Percentiles rank a stretch among this genome's conserved stretches.
These are phyloP conservation scores for Drosophila flavopinicola DNA, from an alignment of 2,888 invertebrate species.

Conservation along the genomic window DNA sequence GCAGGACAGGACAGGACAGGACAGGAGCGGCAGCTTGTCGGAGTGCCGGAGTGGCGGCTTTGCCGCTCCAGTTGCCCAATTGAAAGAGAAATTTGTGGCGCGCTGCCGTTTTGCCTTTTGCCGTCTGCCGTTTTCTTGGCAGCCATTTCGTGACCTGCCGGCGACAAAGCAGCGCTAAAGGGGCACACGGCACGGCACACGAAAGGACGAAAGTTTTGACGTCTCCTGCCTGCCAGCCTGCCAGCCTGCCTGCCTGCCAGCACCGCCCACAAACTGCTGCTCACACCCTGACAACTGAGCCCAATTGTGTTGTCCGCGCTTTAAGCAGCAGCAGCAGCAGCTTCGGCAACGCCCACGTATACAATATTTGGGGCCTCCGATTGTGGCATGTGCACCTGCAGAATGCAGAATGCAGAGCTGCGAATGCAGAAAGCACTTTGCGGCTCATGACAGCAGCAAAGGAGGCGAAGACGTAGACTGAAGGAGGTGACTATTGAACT, in stretches of 20 bases:
- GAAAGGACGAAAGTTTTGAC: conserved; percentile 71
- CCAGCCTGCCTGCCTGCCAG: conserved; percentile 19
- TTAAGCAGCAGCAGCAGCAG: too few species aligned
- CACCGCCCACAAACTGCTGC: conserved; percentile 2
- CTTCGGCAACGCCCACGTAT: conserved; percentile 55
- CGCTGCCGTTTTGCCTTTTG: conserved; percentile 51
- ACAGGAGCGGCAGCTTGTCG: conserved; percentile 31
- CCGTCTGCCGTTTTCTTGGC: conserved; percentile 54
- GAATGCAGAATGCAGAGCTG: conserved; percentile 22
- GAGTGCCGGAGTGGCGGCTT: not conserved
- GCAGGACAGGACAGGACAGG: conserved; percentile 31
- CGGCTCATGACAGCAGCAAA: conserved; percentile 51
- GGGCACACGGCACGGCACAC: conserved; percentile 26
- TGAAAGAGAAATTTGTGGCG: conserved; percentile 67
- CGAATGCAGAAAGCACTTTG: conserved; percentile 43
- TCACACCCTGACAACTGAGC: conserved; percentile 9
- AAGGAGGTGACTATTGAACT: conserved; percentile 31
- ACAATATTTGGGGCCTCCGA: conserved; percentile 1
- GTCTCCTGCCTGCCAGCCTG: conserved; percentile 35
- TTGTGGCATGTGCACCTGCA: conserved; percentile 62
- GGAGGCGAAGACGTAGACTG: not conserved
- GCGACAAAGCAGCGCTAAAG: conserved; percentile 63
- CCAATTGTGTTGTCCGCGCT: conserved; percentile 58
- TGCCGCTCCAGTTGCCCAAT: conserved; percentile 69
- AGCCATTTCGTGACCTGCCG: conserved; percentile 65